Evolutionary conservation across 2,888 invertebrate species (phyloP).

Genomic region (Scaptomyza tumidula): DNA sequence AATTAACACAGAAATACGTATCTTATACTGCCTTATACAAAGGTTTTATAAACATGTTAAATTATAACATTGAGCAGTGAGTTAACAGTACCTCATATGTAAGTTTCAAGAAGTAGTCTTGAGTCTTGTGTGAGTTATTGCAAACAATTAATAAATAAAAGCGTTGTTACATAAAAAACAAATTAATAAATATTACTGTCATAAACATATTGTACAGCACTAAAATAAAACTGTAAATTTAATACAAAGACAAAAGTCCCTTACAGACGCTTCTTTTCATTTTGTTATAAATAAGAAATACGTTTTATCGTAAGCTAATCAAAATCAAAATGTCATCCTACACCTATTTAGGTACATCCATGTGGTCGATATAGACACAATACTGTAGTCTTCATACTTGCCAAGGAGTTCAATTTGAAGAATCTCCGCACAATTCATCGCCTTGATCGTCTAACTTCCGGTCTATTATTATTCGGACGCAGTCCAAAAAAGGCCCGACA

Average conservation of each 20-base stretch:
- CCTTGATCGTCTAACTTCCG: conserved; percentile 97
- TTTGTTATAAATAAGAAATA: not conserved
- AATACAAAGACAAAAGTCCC: not conserved
- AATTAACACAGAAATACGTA: conserved; percentile 7
- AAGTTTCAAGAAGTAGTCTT: no score
- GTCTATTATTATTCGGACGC: conserved; percentile 95
- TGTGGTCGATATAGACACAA: conserved; percentile 99
- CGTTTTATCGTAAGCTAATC: not conserved
- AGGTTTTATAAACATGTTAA: not conserved
- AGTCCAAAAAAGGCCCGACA: conserved; percentile 96
- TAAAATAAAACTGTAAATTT: not conserved
- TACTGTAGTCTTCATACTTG: conserved; percentile 97
- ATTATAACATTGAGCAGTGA: not conserved
- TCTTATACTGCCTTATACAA: not conserved
- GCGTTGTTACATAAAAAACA: no score
- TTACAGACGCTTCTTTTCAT: not conserved
- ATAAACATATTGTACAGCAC: not conserved
- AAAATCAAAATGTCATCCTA: not conserved
- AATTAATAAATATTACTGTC: no score
- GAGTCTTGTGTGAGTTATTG: no score
- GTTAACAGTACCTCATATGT: no score
- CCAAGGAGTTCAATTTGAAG: conserved; percentile 97
- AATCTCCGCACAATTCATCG: conserved; percentile 97
- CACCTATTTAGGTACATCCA: conserved; percentile 92
- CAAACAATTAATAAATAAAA: no score